Conservation (phyloP, 2,113 vertebrate species). For the Hyla sarda region DNA sequence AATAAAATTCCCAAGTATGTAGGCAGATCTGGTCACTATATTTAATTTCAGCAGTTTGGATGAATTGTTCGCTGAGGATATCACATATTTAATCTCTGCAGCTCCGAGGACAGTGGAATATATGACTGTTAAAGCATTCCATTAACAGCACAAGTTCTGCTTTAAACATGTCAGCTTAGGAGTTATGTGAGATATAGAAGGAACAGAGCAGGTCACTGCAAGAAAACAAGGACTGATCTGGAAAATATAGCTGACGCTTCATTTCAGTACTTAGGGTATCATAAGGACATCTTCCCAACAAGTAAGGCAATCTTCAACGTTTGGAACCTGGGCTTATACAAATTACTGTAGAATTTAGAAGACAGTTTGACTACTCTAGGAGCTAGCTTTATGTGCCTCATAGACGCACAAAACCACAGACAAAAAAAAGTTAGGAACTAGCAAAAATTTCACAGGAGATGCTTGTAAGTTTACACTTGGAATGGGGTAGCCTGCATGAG, state of each 20-base stretch:
- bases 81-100: conserved; percentile 56
- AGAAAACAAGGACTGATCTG: conserved; percentile 44
- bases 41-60: conserved; percentile 38
- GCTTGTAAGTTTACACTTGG: neutral
- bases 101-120: conserved; percentile 56
- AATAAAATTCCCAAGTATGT: conserved; percentile 18
- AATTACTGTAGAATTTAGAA: neutral
- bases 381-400: neutral
- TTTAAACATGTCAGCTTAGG: conserved; percentile 57
- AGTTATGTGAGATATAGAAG: conserved; percentile 52
- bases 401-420: too few species aligned
- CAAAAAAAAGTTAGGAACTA: neutral
- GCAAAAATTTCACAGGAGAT: neutral
- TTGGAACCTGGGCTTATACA: neutral
- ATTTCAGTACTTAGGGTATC: conserved; percentile 25
- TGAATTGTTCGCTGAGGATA: conserved; percentile 43
- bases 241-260: conserved; percentile 34
- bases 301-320: conserved; percentile 1
- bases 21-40: conserved; percentile 20
- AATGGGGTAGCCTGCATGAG: too few species aligned
- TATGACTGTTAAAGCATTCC: conserved; percentile 57
- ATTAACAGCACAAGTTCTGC: conserved; percentile 59
- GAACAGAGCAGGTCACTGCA: conserved; percentile 47
- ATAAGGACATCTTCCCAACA: conserved; percentile 40
- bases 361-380: neutral